Conservation (phyloP, 2,888 invertebrate genomes). For the Priapulus caudatus region DNA sequence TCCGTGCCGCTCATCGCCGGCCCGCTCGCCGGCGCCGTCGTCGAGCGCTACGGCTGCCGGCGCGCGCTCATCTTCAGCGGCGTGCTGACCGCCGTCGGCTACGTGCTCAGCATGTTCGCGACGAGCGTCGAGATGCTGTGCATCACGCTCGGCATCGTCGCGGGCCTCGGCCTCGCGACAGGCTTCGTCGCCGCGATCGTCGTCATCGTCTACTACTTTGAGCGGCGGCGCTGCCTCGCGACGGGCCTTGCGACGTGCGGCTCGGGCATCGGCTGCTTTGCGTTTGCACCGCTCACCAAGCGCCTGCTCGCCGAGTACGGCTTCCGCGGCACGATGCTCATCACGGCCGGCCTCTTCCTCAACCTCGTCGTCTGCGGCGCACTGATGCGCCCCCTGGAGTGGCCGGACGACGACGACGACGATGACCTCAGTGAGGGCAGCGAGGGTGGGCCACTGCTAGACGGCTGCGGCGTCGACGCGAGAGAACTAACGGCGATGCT, state of each 20-base stretch:
- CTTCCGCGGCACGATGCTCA: constrained; percentile 67
- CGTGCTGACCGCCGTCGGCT: constrained; percentile 59
- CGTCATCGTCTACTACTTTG: constrained; percentile 78
- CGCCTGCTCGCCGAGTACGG: constrained; percentile 58
- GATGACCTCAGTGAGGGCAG: no score
- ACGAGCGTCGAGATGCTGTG: constrained; percentile 64
- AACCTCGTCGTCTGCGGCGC: constrained; percentile 69
- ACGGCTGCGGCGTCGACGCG: no score
- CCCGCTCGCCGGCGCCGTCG: constrained; percentile 68
- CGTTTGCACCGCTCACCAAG: constrained; percentile 68
- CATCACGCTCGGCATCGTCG: constrained; percentile 66
- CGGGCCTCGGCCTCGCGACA: constrained; percentile 69
- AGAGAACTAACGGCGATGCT: no score
- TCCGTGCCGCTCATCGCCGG: constrained; percentile 76
- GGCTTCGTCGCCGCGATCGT: constrained; percentile 81
- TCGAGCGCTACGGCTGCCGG: constrained; percentile 70
- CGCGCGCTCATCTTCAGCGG: constrained; percentile 65
- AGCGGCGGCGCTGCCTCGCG: constrained; percentile 66
- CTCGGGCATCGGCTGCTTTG: constrained; percentile 71
- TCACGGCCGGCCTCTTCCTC: constrained; percentile 57
- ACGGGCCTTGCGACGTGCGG: constrained; percentile 76
- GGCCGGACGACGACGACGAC: constrained; percentile 47
- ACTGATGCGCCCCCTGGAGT: constrained; percentile 71
- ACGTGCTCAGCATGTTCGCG: constrained; percentile 57
- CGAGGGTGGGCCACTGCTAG: no score